These are phyloP conservation scores for Trachemys scripta DNA, from an alignment of 2,113 vertebrate genomes.

Conservation along the genomic window DNA sequence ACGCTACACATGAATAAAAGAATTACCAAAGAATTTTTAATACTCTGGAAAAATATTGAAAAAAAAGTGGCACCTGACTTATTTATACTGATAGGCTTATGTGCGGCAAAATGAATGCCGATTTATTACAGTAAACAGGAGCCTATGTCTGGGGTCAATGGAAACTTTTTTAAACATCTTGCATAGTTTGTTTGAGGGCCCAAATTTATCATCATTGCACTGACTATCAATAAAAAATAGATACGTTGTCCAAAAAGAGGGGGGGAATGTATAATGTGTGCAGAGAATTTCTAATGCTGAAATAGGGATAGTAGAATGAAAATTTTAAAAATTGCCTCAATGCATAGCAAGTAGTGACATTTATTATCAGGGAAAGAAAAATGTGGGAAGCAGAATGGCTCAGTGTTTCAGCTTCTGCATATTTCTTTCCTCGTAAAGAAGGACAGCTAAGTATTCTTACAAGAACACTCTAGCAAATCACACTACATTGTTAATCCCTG, in stretches of 20 bases:
- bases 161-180: not conserved
- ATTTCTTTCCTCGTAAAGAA: not conserved
- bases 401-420: not conserved
- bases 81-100: not conserved
- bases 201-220: not conserved
- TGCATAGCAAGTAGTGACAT: not conserved
- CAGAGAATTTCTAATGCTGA: not conserved
- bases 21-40: not conserved
- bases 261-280: not conserved
- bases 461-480: not conserved
- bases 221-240: not conserved
- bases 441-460: not conserved
- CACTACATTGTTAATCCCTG: not conserved
- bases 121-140: not conserved
- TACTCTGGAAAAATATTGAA: not conserved
- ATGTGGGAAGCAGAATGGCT: not conserved
- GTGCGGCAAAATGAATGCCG: not conserved
- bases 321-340: not conserved
- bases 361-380: not conserved
- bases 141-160: not conserved
- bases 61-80: not conserved
- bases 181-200: not conserved
- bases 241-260: not conserved
- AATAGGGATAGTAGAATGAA: not conserved
- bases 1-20: rapidly evolving